Evolutionary conservation across 2,797 vertebrate species (phyloP).

Genomic region (Phrynocephalus vlangalii): DNA sequence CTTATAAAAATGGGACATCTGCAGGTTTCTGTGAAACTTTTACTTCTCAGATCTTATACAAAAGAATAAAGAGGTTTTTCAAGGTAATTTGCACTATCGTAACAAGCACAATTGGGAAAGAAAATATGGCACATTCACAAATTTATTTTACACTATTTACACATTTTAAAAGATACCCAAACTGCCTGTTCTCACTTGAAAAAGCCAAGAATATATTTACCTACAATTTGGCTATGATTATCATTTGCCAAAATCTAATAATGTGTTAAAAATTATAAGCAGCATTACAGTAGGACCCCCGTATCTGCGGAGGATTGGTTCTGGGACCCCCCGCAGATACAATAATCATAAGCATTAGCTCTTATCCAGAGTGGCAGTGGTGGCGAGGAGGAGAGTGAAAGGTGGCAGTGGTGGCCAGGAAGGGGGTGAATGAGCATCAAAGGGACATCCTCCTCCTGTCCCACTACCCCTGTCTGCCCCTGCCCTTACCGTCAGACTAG

Average conservation of each 20-base stretch:
- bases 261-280: background rate
- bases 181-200: slow-evolving; percentile 20
- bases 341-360: no score
- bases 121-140: background rate
- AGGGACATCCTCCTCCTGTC: no score
- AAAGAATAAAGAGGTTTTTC: slow-evolving; percentile 3
- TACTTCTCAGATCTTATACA: background rate
- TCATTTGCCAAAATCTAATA: background rate
- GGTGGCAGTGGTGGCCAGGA: no score
- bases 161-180: background rate
- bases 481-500: no score
- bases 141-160: slow-evolving; percentile 20
- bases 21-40: background rate
- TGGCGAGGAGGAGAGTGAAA: no score
- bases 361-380: no score
- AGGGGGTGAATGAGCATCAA: no score
- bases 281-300: background rate
- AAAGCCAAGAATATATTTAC: background rate
- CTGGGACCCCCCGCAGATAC: no score
- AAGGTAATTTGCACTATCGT: background rate
- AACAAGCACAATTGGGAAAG: slow-evolving; percentile 16
- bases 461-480: no score
- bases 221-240: background rate
- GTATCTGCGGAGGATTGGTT: no score
- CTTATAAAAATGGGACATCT: background rate